Base-by-base conservation (phyloP, 2,113 vertebrate species). In the Ammodytes dubius region DNA sequence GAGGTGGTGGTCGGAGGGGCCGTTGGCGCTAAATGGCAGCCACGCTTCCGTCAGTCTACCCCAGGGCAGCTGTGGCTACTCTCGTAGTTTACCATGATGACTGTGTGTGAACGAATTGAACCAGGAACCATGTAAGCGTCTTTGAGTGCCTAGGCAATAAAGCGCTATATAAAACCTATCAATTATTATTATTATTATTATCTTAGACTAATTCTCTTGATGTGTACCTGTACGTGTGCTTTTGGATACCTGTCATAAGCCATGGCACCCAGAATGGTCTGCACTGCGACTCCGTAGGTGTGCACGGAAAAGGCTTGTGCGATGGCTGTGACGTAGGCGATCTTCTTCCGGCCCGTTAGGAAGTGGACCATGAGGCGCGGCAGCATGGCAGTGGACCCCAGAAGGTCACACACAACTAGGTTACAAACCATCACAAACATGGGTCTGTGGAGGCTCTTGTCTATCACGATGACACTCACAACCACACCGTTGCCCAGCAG, bases 351-450 rank as follows among this genome's bases (percentile, higher is more conserved):
- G 14, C 81, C 89, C 2, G 17, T 81, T 50, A 92, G 4, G 68
- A 93, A 86, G 47, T 93, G 78, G 12, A 83, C 14, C 88, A 94
- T 91, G 57, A 94, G 54, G 45, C 70, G 47, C 19, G 87, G 85
- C 57, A 92, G 53, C 52, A 94, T 83, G 0, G 86, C 75, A 0
- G 85, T 84, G 60, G 75, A 81, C 13, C 91, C 93, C 11, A 94
- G 14, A 53, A 93, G 60, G 43, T 94, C 92, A 15, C 83, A 89
- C 4, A 82, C 77, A 2, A 80, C 56, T 63, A 92, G 83, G 79
- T 94, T 79, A 35, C 83, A 85, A 1, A 92, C 27, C 78, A 91
- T 66, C 3, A 90, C 35, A 14, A 88, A 92, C 93, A 94, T 94
- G 79, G 93, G 91, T 42, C 78, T 77, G 82, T 91, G 90, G 45